Conservation (phyloP, 1,140 invertebrate species). For the Probaryconus sp. region DNA sequence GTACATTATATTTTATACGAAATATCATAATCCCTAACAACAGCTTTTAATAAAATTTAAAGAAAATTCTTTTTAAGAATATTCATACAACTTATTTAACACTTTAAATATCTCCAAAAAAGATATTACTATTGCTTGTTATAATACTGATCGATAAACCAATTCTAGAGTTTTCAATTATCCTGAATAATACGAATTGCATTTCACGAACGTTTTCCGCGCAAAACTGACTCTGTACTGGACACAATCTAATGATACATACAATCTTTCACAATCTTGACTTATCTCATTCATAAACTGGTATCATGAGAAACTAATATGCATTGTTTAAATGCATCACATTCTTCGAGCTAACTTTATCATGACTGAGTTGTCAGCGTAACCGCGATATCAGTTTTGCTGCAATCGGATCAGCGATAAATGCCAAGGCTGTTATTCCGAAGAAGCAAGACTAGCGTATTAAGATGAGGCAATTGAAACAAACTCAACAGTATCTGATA, state of each 20-base stretch:
- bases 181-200: no score
- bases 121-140: no score
- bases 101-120: no score
- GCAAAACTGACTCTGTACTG: no score
- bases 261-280: slow-evolving; percentile 1
- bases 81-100: no score
- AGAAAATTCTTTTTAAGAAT: no score
- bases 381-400: background rate
- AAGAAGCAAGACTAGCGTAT: slow-evolving; percentile 25
- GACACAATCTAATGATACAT: no score
- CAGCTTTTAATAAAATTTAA: no score
- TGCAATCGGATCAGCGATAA: slow-evolving; percentile 34
- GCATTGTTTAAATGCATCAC: slow-evolving; percentile 20
- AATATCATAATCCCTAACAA: no score
- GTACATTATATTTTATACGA: background rate
- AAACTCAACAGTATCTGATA: slow-evolving; percentile 48
- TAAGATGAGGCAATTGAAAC: slow-evolving; percentile 48
- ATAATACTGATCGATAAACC: no score
- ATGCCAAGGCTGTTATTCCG: slow-evolving; percentile 31
- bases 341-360: slow-evolving; percentile 14
- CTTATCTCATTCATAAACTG: background rate
- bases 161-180: no score
- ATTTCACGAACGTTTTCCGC: no score
- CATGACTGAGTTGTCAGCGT: slow-evolving; percentile 1
- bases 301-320: slow-evolving; percentile 6